Evolutionary conservation across 2,888 invertebrate genomes (phyloP).

Genomic region (Adelognathus sp.): DNA sequence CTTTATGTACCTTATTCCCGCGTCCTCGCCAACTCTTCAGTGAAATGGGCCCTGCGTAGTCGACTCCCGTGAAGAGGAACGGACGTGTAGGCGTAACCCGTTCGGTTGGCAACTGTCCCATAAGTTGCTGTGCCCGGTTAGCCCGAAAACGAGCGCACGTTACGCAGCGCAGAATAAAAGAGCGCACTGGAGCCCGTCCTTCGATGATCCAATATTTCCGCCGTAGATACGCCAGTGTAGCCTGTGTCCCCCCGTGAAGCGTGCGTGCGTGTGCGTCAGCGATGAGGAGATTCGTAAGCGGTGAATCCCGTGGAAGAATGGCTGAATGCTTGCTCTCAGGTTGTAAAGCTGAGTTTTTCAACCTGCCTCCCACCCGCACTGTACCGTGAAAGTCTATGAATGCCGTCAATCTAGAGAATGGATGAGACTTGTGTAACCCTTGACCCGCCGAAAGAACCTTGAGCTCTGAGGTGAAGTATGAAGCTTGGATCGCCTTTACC

Average conservation of each 20-base stretch:
- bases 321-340: constrained; percentile 37
- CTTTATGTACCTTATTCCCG: constrained; percentile 14
- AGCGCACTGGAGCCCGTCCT: background rate
- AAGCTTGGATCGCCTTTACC: constrained; percentile 10
- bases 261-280: constrained; percentile 31
- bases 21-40: constrained; percentile 3
- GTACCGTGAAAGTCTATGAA: constrained; percentile 32
- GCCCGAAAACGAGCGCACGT: background rate
- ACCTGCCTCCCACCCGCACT: constrained; percentile 47
- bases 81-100: constrained; percentile 20
- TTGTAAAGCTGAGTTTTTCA: constrained; percentile 18
- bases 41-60: constrained; percentile 31
- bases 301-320: constrained; percentile 33
- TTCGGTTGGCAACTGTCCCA: background rate
- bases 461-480: constrained; percentile 20
- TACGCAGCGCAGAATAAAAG: background rate
- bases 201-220: background rate
- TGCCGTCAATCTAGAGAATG: constrained; percentile 18
- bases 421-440: too few species aligned
- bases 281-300: constrained; percentile 30
- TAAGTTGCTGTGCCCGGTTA: too few species aligned
- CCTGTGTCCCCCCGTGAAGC: constrained; percentile 33
- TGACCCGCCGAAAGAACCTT: too few species aligned
- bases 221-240: background rate
- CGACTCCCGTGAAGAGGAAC: constrained; percentile 1